These are phyloP conservation scores for Bombus impatiens DNA, from an alignment of 1,140 invertebrate genomes.

Conservation along the genomic window DNA sequence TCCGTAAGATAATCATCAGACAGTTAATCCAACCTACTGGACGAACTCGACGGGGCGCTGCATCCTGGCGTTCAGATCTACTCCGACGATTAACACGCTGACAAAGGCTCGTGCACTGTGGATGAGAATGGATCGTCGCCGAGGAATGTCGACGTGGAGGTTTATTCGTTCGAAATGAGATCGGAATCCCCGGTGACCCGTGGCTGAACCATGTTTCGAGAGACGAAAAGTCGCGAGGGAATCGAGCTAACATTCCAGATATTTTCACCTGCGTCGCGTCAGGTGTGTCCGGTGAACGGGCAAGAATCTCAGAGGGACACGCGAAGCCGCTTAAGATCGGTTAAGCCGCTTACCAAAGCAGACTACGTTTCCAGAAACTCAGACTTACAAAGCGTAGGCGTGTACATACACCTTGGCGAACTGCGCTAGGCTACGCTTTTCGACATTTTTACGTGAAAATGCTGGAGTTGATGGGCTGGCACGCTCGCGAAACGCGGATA, in stretches of 20 bases:
- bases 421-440: not conserved
- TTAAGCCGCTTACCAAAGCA: slow-evolving; percentile 58
- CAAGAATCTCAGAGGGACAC: slow-evolving; percentile 44
- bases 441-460: slow-evolving; percentile 7
- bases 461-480: slow-evolving; percentile 10
- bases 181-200: slow-evolving; percentile 40
- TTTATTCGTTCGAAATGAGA: slow-evolving; percentile 47
- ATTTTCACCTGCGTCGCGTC: slow-evolving; percentile 16
- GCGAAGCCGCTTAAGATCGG: slow-evolving; percentile 61
- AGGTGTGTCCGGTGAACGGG: slow-evolving; percentile 24
- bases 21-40: not conserved
- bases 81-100: slow-evolving; percentile 48
- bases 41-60: slow-evolving; percentile 40
- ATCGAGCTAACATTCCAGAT: not conserved
- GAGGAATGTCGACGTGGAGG: slow-evolving; percentile 28
- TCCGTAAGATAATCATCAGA: slow-evolving; percentile 47
- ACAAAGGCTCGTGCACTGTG: slow-evolving; percentile 39
- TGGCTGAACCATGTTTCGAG: not conserved
- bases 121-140: slow-evolving; percentile 24
- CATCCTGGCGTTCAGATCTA: slow-evolving; percentile 40
- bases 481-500: slow-evolving; percentile 29
- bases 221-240: not conserved
- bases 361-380: slow-evolving; percentile 27
- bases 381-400: not conserved
- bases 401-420: not conserved